Evolutionary conservation across 2,888 invertebrate genomes (phyloP).

Genomic region (Pardosa pseudoannulata): DNA sequence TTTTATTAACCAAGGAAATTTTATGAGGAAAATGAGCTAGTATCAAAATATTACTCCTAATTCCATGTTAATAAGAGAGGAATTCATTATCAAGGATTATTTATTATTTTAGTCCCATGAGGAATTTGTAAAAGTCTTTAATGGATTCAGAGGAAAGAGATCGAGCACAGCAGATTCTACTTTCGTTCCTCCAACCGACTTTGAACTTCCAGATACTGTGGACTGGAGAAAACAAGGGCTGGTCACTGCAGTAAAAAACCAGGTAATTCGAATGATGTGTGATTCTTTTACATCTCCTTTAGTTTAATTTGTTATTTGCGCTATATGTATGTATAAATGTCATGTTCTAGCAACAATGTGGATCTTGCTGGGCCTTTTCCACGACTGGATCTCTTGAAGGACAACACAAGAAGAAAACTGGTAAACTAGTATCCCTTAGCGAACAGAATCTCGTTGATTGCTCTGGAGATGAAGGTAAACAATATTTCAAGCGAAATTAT

Average conservation of each 20-base stretch:
- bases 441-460: conserved; percentile 96
- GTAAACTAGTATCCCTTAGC: conserved; percentile 87
- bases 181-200: conserved; percentile 26
- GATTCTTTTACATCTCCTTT: too few species aligned
- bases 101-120: conserved; percentile 29
- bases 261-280: conserved; percentile 75
- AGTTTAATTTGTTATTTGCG: too few species aligned
- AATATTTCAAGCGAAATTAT: too few species aligned
- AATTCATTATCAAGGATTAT: too few species aligned
- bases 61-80: neutral
- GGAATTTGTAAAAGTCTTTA: conserved; percentile 43
- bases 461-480: conserved; percentile 84
- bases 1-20: too few species aligned
- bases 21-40: too few species aligned
- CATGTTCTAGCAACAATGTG: conserved; percentile 89
- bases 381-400: conserved; percentile 82
- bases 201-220: conserved; percentile 69
- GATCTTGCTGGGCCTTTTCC: conserved; percentile 82
- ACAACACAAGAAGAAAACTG: conserved; percentile 85
- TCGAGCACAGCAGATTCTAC: neutral
- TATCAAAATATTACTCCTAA: too few species aligned
- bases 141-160: conserved; percentile 9
- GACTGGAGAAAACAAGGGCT: conserved; percentile 76
- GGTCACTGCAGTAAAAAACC: conserved; percentile 75
- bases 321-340: too few species aligned